Conservation (phyloP, 2,797 vertebrate genomes). For the Semotilus atromaculatus region DNA sequence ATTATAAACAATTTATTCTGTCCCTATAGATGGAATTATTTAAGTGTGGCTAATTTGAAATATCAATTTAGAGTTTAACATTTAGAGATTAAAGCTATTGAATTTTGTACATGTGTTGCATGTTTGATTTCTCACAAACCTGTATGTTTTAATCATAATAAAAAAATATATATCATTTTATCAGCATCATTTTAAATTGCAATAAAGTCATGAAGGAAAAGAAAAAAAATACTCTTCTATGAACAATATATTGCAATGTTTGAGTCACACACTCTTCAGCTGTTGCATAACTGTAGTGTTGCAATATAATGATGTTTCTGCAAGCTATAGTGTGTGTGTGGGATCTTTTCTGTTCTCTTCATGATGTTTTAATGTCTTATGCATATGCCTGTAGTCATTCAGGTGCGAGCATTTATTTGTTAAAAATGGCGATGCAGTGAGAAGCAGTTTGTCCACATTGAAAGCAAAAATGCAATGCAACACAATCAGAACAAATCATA, state of each 20-base stretch:
- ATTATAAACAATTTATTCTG: background rate
- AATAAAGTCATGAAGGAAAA: background rate
- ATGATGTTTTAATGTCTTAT: background rate
- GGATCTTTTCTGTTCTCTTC: constrained; percentile 5
- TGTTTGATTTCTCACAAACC: background rate
- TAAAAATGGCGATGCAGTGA: background rate
- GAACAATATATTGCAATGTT: background rate
- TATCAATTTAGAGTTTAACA: background rate
- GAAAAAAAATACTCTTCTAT: background rate
- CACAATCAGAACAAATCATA: background rate
- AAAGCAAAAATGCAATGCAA: background rate
- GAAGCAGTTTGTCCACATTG: background rate
- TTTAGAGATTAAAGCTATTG: background rate
- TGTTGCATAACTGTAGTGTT: constrained; percentile 10
- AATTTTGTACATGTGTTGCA: background rate
- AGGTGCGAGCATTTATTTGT: background rate
- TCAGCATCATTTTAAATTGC: background rate
- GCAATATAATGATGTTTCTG: constrained; percentile 16
- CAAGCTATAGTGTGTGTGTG: background rate
- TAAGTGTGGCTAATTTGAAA: background rate
- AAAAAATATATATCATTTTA: too few species aligned
- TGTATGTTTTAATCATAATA: too few species aligned
- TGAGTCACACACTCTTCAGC: background rate
- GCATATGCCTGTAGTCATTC: constrained; percentile 9
- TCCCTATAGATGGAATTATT: background rate